Evolutionary conservation across 2,888 invertebrate genomes (phyloP), one percentile per base, ranked within the genome.

Genomic region (Ormyrus thymus): DNA sequence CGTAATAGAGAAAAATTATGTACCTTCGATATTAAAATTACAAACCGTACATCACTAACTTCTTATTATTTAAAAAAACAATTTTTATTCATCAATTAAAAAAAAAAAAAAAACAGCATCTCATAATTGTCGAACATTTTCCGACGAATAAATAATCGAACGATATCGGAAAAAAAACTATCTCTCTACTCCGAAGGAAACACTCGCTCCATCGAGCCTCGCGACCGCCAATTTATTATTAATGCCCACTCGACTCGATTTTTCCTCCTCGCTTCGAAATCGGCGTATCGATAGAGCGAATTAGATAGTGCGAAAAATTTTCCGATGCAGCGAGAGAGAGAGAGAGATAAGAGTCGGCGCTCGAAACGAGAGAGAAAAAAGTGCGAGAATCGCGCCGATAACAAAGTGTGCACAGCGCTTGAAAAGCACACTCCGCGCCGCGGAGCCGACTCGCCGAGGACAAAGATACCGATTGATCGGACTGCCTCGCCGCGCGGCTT

Each of bases 281-380:
- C 58, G 55, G 65, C 73, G 68, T 29, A 29, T 70, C 72, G 66
- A 76, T 59, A 66, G 55, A 55, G 61, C 65, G 64, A 64, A 74
- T 78, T 79, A 78, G 81, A 81, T 81, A 81, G 78, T 73, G 69
- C 62, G 81, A 76, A 81, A 81, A 81, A 81, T 78, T 81, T 81
- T 81, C 81, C 81, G 74, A 73, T 66, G 73, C 59, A 13, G 62
- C n/a, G 48, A 81, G 78, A 81, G 29, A 81, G 68, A 48, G 77
- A 62, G n/a, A 6, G 62, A 53, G 15, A 78, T 65, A 73, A 78
- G 56, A 29, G 3, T 29, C 29, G 29, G 29, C 29, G 29, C 29
- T 29, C 29, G 29, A 29, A 29, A 29, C 4, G 29, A 29, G 4
- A 4, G 3, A 29, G 4, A 29, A 29, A 29, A 29, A 29, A 29